phyloP scores from a whole-genome alignment of 2,888 invertebrate species.

The Nomada fucata region DNA sequence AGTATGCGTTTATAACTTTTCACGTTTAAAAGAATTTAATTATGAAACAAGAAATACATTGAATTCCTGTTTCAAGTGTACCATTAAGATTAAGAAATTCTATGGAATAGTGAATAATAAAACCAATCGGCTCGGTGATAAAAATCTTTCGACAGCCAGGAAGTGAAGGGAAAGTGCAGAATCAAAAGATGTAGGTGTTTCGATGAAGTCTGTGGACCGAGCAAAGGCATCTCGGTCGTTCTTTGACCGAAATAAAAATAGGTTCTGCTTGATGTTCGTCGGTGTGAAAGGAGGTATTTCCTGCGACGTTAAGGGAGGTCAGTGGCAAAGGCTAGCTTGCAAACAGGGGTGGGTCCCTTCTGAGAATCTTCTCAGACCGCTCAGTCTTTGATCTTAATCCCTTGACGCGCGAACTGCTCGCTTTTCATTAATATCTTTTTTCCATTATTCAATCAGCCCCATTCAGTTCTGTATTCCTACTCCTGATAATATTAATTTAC shows the following conservation, averaged over 20 bases:
- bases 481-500: too few relatives aligned
- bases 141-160: background rate
- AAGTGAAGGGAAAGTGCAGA: background rate
- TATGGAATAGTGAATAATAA: too few relatives aligned
- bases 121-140: background rate
- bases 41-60: too few relatives aligned
- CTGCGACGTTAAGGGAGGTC: slow-evolving; percentile 74
- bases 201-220: slow-evolving; percentile 12
- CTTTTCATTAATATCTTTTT: slow-evolving; percentile 13
- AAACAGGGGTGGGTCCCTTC: slow-evolving; percentile 42
- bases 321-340: slow-evolving; percentile 71
- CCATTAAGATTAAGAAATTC: too few relatives aligned
- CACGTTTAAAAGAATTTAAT: too few relatives aligned
- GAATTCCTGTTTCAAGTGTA: too few relatives aligned
- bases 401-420: background rate
- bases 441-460: background rate
- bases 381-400: slow-evolving; percentile 29
- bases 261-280: slow-evolving; percentile 44
- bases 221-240: slow-evolving; percentile 33
- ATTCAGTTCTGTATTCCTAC: too few relatives aligned
- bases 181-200: background rate
- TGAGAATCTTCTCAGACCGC: slow-evolving; percentile 35
- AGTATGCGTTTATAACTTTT: too few relatives aligned
- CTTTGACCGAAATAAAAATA: slow-evolving; percentile 60
- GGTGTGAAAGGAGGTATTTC: slow-evolving; percentile 47